Evolutionary conservation across 2,888 invertebrate species (phyloP), one percentile per base, ranked within the genome.

Genomic region (Gnatocerus cornutus): DNA sequence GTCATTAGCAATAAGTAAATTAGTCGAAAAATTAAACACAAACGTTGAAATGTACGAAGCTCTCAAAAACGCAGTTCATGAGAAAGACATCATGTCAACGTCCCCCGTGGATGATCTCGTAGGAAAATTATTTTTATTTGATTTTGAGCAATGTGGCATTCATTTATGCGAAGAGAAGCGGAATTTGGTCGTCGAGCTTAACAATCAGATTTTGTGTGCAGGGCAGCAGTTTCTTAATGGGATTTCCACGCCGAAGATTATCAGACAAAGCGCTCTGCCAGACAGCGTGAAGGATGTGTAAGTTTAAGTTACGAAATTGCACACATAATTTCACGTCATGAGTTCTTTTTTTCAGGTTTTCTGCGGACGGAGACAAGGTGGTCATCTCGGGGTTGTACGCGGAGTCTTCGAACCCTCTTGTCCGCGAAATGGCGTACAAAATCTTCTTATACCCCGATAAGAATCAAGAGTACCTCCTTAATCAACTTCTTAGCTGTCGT

Each of bases 71-170:
- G 94, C 94, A 0, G 90, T 93, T 0, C 86, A 89, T 68, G 85
- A 88, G 2, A 93, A 93, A 0, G 97, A 98, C 76, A 84, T 87
- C 41, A 69, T 87, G 29, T 84, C 87, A 33, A 91, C 90, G 6
- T 90, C 88, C 6, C 89, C 90, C 0, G 91, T 95, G 0, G 99
- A 99, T 82, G 86, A 91, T 66, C 93, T 97, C 81, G 94, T 99
- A 0, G 92, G 94, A 0, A 89, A 92, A 77, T 86, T 99, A 48
- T 98, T 99, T 84, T 86, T 98, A 4, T 96, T 97, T 82, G 99
- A 99, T 85, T 99, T 99, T 85, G 98, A 99, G 82, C 97, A 98
- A 83, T 94, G 96, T 82, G 99, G 99, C 1, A 99, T 99, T 70
- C 98, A 99, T 83, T 87, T 99, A 68, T 89, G 92, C 6, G 93